Conservation (phyloP, 2,888 invertebrate genomes). For the Machimus rusticus region DNA sequence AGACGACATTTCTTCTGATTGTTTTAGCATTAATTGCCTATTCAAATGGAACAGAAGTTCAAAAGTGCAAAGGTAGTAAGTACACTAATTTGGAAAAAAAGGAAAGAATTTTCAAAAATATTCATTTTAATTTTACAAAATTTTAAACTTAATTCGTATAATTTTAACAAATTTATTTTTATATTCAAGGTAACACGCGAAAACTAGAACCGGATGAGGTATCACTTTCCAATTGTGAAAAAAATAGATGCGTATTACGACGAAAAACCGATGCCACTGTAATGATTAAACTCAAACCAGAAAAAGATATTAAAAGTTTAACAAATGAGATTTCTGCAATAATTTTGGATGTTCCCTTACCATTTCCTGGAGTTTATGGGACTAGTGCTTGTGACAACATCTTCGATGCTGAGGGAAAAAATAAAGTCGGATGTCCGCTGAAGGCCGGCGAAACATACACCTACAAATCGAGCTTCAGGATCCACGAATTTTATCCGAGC, state of each 20-base stretch:
- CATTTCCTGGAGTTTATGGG: conserved; percentile 81
- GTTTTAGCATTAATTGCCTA: not conserved
- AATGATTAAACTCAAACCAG: conserved; percentile 68
- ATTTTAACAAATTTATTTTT: not conserved
- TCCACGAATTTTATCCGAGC: conserved; percentile 66
- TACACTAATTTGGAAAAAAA: not conserved
- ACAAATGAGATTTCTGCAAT: conserved; percentile 71
- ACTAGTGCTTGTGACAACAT: conserved; percentile 72
- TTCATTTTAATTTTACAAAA: not conserved
- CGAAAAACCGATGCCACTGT: conserved; percentile 68
- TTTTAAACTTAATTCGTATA: not conserved
- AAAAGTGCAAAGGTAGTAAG: conserved; percentile 25
- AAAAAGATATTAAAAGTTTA: conserved; percentile 65
- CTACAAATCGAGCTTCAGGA: conserved; percentile 72
- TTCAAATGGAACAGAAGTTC: not conserved
- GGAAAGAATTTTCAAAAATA: not conserved
- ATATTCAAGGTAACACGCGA: conserved; percentile 62
- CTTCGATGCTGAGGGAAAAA: conserved; percentile 67
- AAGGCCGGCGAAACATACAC: conserved; percentile 72
- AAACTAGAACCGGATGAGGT: conserved; percentile 64
- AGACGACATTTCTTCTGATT: not conserved
- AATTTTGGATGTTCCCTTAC: conserved; percentile 70
- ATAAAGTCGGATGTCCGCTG: conserved; percentile 72
- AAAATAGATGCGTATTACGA: conserved; percentile 71
- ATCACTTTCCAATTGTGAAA: conserved; percentile 69